Evolutionary conservation across 2,888 invertebrate genomes (phyloP).

Genomic region (Drosophila prolongata): DNA sequence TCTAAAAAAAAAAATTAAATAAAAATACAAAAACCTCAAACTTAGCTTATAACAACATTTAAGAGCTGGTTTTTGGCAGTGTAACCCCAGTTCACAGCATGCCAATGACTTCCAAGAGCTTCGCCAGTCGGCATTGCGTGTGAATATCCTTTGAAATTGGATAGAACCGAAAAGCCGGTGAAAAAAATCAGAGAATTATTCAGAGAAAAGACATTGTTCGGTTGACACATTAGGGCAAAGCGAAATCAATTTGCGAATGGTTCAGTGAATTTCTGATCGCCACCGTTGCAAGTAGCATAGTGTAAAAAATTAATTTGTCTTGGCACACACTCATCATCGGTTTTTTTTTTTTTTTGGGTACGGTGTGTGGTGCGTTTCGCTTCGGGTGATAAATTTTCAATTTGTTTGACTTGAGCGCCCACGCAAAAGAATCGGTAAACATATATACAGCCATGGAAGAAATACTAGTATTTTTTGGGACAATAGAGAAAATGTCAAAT

Average conservation of each 20-base stretch:
- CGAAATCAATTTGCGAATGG: conserved; percentile 75
- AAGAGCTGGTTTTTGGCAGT: conserved; percentile 1
- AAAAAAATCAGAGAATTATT: background rate
- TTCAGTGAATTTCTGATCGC: conserved; percentile 51
- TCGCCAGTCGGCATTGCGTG: conserved; percentile 72
- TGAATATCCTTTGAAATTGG: conserved; percentile 78
- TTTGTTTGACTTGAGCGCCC: conserved; percentile 72
- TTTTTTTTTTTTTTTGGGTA: conserved; percentile 1
- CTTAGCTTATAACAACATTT: background rate
- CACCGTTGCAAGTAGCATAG: conserved; percentile 27
- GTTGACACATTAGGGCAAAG: conserved; percentile 41
- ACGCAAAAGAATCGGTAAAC: conserved; percentile 49
- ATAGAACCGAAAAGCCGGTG: conserved; percentile 40
- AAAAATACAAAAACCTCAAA: no score
- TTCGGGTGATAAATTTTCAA: conserved; percentile 76
- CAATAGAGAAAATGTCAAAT: no score
- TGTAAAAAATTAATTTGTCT: conserved; percentile 72
- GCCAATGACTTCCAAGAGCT: conserved; percentile 63
- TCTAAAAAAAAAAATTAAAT: background rate
- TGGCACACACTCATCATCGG: conserved; percentile 72
- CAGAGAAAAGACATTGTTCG: conserved; percentile 18
- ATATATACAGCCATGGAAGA: background rate
- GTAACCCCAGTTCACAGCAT: conserved; percentile 31
- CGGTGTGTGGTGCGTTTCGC: conserved; percentile 19
- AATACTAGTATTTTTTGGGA: background rate